Conservation (phyloP, 1,140 invertebrate genomes). For the Notospermus geniculatus region DNA sequence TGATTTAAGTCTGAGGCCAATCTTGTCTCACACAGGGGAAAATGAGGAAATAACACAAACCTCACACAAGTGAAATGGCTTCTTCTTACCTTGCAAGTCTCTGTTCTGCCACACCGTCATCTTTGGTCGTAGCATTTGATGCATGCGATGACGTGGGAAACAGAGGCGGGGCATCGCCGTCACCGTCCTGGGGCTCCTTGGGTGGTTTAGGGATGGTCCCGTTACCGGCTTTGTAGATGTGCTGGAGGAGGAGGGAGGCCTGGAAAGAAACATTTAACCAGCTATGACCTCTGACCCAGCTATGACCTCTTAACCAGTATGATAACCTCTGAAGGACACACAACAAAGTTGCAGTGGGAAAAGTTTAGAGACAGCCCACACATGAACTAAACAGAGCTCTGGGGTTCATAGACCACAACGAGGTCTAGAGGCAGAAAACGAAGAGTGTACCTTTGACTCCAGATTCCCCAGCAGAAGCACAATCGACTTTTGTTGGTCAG, state of each 20-base stretch:
- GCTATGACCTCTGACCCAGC: no score
- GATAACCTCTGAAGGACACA: no score
- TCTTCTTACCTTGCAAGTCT: conserved; percentile 29
- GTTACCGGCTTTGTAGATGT: conserved; percentile 34
- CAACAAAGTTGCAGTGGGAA: no score
- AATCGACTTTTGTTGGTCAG: conserved; percentile 28
- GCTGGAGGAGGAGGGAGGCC: conserved; percentile 28
- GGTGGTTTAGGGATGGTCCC: conserved; percentile 28
- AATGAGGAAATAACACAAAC: no score
- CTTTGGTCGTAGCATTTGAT: neutral
- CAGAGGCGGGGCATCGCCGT: neutral
- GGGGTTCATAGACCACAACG: no score
- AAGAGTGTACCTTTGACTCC: conserved; percentile 28
- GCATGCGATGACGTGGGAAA: conserved; percentile 1
- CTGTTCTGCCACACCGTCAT: conserved; percentile 23
- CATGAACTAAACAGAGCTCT: no score
- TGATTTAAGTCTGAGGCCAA: neutral
- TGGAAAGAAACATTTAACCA: neutral
- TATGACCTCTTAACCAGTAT: no score
- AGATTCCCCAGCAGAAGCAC: conserved; percentile 29
- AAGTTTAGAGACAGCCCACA: no score
- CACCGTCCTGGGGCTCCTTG: conserved; percentile 10
- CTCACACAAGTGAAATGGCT: no score
- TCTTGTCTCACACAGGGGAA: no score
- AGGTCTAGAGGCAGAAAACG: no score